Percentiles rank a stretch among this genome's conserved stretches.
phyloP scores from a whole-genome alignment of 2,797 vertebrate species.

The Ctenopoma kingsleyae region DNA sequence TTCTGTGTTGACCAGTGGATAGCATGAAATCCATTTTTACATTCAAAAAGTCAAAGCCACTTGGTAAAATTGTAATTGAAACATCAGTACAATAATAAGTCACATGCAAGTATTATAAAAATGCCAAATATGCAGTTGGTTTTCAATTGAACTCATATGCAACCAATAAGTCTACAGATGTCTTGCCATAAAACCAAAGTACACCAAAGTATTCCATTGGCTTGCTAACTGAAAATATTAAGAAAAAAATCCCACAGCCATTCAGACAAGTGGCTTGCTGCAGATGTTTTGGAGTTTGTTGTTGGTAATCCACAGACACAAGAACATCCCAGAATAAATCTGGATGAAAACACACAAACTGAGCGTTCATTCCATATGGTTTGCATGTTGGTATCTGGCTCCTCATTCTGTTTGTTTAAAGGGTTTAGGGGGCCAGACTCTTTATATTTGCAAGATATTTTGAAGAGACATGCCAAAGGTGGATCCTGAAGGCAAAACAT shows the following conservation, averaged over 20 bases:
- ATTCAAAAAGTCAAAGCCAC: neutral
- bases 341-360: slow-evolving; percentile 53
- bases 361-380: slow-evolving; percentile 61
- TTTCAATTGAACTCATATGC: slow-evolving; percentile 37
- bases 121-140: slow-evolving; percentile 33
- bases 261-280: slow-evolving; percentile 18
- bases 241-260: slow-evolving; percentile 1
- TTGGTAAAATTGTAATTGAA: neutral
- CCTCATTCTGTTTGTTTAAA: slow-evolving; percentile 64
- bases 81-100: slow-evolving; percentile 16
- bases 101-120: slow-evolving; percentile 20
- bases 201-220: slow-evolving; percentile 20
- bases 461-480: slow-evolving; percentile 50
- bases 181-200: slow-evolving; percentile 28
- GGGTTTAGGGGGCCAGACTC: slow-evolving; percentile 47
- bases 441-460: slow-evolving; percentile 69
- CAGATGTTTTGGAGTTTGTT: slow-evolving; percentile 68
- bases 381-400: slow-evolving; percentile 49
- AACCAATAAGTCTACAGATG: slow-evolving; percentile 24
- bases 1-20: neutral
- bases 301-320: slow-evolving; percentile 66
- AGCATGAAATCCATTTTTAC: neutral
- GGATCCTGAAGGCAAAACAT: slow-evolving; percentile 49
- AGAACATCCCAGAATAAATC: slow-evolving; percentile 71
- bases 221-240: slow-evolving; percentile 21